phyloP scores from a whole-genome alignment of 1,140 invertebrate genomes.

The Drusus annulatus region DNA sequence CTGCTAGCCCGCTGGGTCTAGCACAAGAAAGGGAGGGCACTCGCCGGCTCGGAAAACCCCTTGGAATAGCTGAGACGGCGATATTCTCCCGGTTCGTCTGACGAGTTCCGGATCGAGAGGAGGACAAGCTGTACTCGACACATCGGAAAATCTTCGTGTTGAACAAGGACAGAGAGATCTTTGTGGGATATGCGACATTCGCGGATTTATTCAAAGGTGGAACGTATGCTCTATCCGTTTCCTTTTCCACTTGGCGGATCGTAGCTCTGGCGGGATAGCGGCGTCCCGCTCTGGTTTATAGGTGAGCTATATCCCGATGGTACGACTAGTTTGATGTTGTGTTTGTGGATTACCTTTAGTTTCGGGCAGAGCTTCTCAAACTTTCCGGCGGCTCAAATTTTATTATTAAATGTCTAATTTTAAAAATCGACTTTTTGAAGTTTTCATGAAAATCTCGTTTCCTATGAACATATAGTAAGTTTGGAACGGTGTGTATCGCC shows the following conservation, averaged over 20 bases:
- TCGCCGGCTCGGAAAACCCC: slow-evolving; percentile 12
- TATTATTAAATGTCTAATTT: too few relatives aligned
- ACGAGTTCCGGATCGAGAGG: slow-evolving; percentile 12
- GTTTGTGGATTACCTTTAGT: slow-evolving; percentile 49
- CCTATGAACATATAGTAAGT: too few relatives aligned
- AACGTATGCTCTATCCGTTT: slow-evolving; percentile 51
- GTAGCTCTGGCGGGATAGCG: slow-evolving; percentile 9
- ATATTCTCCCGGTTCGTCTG: not conserved
- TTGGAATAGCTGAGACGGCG: not conserved
- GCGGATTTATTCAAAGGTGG: slow-evolving; percentile 48
- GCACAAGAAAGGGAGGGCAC: slow-evolving; percentile 30
- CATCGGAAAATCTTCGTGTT: slow-evolving; percentile 18
- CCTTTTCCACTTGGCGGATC: slow-evolving; percentile 39
- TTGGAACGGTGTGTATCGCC: too few relatives aligned
- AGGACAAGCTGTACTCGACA: slow-evolving; percentile 9
- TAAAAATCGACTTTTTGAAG: too few relatives aligned
- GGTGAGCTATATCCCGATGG: slow-evolving; percentile 26
- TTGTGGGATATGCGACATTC: slow-evolving; percentile 29
- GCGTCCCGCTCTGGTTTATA: slow-evolving; percentile 40
- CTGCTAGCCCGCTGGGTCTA: not conserved
- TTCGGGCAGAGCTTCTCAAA: slow-evolving; percentile 28
- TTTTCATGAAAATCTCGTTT: too few relatives aligned
- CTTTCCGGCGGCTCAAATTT: not conserved
- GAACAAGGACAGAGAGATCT: slow-evolving; percentile 37
- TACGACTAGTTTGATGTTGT: slow-evolving; percentile 20